Conservation (phyloP, 2,797 vertebrate genomes). For the Argya squamiceps region DNA sequence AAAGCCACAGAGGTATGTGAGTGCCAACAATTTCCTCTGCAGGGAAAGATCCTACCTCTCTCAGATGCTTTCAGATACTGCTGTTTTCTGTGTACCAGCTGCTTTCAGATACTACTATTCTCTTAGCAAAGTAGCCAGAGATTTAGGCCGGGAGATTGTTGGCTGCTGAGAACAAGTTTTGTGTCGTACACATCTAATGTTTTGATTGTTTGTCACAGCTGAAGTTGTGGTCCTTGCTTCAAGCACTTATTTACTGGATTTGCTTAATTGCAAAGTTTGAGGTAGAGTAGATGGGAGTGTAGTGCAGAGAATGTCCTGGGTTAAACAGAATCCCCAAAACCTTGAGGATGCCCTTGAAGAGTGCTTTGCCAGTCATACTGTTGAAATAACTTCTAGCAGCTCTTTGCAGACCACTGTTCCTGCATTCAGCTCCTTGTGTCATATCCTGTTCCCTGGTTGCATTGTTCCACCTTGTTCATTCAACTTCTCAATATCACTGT, state of each 20-base stretch:
- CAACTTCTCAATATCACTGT: not conserved
- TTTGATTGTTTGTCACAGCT: not conserved
- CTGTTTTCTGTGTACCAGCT: not conserved
- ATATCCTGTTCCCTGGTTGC: not conserved
- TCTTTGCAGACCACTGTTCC: not conserved
- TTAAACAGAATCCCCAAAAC: not conserved
- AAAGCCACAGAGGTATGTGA: slow-evolving; percentile 84
- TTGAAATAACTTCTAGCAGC: not conserved
- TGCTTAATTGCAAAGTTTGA: not conserved
- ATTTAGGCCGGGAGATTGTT: not conserved
- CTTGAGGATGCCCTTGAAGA: not conserved
- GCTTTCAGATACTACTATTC: not conserved
- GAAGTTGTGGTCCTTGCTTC: not conserved
- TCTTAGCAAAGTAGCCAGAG: not conserved
- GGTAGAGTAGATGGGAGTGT: not conserved
- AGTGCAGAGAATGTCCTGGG: not conserved
- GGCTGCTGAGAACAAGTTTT: not conserved
- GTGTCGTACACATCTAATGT: not conserved
- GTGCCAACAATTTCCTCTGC: not conserved
- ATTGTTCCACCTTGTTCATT: not conserved
- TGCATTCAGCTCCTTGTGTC: not conserved
- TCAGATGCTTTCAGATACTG: not conserved
- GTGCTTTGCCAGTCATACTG: not conserved
- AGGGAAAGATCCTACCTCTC: not conserved
- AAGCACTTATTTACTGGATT: not conserved